A percentile compares a stretch with the other conserved stretches of the same genome.
Conservation (phyloP, 2,113 vertebrate genomes). For the Hyperopisus bebe region DNA sequence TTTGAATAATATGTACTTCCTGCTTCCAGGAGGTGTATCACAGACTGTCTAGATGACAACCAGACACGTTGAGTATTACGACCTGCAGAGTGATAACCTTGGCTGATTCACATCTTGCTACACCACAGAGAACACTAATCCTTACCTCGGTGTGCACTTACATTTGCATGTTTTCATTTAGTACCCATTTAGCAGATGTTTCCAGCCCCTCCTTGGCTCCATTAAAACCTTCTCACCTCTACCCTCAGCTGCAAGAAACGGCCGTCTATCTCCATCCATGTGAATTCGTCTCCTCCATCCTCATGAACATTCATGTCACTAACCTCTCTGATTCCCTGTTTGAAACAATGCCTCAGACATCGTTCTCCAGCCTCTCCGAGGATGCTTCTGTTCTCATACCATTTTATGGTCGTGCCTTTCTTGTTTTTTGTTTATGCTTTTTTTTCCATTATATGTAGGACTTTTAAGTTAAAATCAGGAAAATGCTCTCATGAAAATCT, state of each 20-base stretch:
- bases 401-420: background rate
- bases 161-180: background rate
- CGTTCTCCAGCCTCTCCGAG: background rate
- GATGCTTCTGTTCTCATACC: background rate
- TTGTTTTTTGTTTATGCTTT: background rate
- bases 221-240: background rate
- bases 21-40: background rate
- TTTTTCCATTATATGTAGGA: background rate
- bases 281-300: background rate
- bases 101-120: background rate
- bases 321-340: background rate
- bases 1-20: background rate
- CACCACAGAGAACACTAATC: conserved; percentile 1
- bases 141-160: background rate
- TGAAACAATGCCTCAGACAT: background rate
- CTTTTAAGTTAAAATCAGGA: background rate
- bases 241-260: background rate
- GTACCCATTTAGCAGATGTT: conserved; percentile 1
- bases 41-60: background rate
- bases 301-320: background rate
- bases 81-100: background rate
- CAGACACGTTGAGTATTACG: background rate
- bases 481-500: background rate
- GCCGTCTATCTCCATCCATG: background rate
- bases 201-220: background rate